A percentile compares a stretch with the other conserved stretches of the same genome.
phyloP scores from a whole-genome alignment of 2,888 invertebrate species.

The Penaeus monodon region DNA sequence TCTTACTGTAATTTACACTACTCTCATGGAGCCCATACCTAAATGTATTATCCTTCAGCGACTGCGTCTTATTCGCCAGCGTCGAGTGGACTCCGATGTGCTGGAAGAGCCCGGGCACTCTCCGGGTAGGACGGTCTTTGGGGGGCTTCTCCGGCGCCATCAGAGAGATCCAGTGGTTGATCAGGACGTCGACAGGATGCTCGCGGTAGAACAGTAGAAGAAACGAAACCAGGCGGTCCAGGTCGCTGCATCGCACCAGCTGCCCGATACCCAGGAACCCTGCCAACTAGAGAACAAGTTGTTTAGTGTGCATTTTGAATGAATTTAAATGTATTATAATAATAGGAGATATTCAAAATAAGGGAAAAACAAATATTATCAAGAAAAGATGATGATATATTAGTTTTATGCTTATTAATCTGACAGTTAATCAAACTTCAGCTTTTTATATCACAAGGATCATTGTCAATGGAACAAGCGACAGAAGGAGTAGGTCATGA shows the following conservation, averaged over 20 bases:
- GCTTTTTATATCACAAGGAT: no score
- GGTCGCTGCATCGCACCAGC: constrained; percentile 67
- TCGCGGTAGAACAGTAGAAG: constrained; percentile 67
- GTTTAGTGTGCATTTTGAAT: no score
- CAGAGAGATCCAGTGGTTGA: constrained; percentile 67
- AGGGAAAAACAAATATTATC: no score
- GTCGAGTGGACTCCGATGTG: constrained; percentile 69
- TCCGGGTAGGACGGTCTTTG: constrained; percentile 65
- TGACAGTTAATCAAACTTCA: no score
- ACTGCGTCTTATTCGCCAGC: constrained; percentile 68
- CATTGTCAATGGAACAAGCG: not conserved
- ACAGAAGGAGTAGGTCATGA: constrained; percentile 24
- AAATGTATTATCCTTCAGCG: constrained; percentile 68
- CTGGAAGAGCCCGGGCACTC: constrained; percentile 68
- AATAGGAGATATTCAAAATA: no score
- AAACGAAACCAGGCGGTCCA: constrained; percentile 67
- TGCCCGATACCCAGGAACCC: constrained; percentile 69
- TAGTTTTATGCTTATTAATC: no score
- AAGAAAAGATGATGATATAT: no score
- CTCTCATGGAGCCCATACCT: constrained; percentile 38
- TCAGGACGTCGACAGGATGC: constrained; percentile 68
- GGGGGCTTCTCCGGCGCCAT: constrained; percentile 66
- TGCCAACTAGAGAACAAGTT: constrained; percentile 40
- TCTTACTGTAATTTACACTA: not conserved
- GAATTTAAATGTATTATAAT: no score